These are phyloP conservation scores for Sorex araneus DNA, from an alignment of 2,113 vertebrate genomes.

Conservation along the genomic window DNA sequence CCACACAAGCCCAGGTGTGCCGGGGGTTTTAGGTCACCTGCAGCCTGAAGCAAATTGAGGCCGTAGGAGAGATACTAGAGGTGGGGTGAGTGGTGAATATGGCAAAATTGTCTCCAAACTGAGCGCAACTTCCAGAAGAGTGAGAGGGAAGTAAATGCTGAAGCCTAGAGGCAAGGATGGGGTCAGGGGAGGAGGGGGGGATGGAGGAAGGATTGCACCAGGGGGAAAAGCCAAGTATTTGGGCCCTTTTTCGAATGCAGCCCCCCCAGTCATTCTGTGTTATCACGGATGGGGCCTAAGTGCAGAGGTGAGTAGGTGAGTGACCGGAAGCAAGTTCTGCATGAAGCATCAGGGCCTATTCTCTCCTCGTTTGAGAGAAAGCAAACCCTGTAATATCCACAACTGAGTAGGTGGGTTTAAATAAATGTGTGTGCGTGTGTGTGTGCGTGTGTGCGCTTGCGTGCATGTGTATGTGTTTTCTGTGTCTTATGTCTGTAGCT, in stretches of 20 bases:
- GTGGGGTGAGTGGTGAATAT: neutral
- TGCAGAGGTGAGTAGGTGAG: neutral
- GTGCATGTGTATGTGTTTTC: no score
- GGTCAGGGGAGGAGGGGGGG: no score
- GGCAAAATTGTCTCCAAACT: neutral
- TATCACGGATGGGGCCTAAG: neutral
- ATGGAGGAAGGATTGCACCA: fast-evolving
- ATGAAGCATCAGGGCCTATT: no score
- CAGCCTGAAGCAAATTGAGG: neutral
- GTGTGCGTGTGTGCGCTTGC: no score
- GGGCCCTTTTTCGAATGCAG: neutral
- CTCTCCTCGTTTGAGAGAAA: no score
- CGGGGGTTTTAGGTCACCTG: no score
- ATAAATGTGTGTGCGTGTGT: no score
- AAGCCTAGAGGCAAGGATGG: neutral
- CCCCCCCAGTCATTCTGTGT: neutral
- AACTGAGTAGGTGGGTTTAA: no score
- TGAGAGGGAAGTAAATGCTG: neutral
- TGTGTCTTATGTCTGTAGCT: neutral
- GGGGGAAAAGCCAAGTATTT: no score
- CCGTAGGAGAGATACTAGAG: neutral
- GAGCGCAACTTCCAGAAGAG: neutral
- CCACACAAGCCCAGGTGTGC: no score
- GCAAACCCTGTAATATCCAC: no score
- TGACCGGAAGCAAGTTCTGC: no score